These are phyloP conservation scores for Gopherus flavomarginatus DNA, from an alignment of 2,113 vertebrate species.

Conservation along the genomic window DNA sequence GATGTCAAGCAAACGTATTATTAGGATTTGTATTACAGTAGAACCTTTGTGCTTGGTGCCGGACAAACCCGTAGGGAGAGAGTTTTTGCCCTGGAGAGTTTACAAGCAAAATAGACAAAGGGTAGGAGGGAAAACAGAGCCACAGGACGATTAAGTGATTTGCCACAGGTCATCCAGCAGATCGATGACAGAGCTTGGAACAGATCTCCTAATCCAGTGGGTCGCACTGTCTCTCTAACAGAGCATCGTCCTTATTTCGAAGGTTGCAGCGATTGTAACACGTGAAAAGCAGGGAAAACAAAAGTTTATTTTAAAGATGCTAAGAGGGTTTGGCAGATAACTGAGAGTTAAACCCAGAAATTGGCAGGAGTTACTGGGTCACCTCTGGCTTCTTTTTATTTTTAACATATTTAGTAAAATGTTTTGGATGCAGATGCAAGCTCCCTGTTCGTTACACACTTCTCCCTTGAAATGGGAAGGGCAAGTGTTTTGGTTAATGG, in stretches of 20 bases:
- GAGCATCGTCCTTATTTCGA: background rate
- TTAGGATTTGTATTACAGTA: background rate
- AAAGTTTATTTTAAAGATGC: accelerated
- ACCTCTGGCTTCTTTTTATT: background rate
- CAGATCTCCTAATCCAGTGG: too few species aligned
- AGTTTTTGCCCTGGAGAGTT: background rate
- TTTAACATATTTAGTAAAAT: background rate
- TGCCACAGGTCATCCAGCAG: accelerated
- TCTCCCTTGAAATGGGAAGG: background rate
- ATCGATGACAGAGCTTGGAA: accelerated
- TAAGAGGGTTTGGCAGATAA: background rate
- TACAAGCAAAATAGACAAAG: background rate
- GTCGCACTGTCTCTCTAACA: background rate
- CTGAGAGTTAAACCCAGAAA: accelerated
- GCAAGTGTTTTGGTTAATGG: too few species aligned
- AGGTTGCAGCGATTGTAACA: accelerated
- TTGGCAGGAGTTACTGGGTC: background rate
- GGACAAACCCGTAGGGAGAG: background rate
- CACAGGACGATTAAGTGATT: background rate
- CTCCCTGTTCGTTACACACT: background rate
- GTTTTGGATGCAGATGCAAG: background rate
- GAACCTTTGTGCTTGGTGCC: background rate
- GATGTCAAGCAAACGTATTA: background rate
- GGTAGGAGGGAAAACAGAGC: background rate
- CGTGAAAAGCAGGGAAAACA: accelerated